Evolutionary conservation across 2,113 vertebrate genomes (phyloP), one percentile per base, ranked within the genome.

Genomic region (Orycteropus afer): DNA sequence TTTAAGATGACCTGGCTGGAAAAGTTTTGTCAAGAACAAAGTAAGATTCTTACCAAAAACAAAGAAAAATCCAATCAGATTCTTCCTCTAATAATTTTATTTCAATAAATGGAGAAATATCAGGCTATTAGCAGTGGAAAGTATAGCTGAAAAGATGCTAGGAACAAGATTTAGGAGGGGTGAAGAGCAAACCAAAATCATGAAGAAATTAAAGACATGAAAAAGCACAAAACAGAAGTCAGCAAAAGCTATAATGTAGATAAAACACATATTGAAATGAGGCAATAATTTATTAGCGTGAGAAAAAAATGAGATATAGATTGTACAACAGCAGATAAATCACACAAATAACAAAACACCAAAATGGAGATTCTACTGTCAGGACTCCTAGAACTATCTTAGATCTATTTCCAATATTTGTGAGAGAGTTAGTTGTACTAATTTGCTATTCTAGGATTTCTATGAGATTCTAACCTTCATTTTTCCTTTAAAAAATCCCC

Each of bases 31-130:
- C 37, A 79, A 14, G 82, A 90, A 95, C 57, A 89, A 85, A 87
- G 25, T 74, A 91, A 89, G 51, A 20, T 27, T 45, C 7, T n/a
- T n/a, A n/a, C n/a, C 37, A 79, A 14, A 78, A 90, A 95, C 57
- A 89, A 85, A 87, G 25, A 81, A 91, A 89, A 42, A 20, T 27
- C 51, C 7, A 67, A 29, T 69, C 34, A 83, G 18, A 86, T 65
- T 91, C 27, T 51, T 92, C 32, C 63, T 89, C 25, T 77, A 90
- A 69, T 77, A n/a, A 73, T 85, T 59, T 74, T 13, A 63, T 83
- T 91, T 90, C 34, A 18, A 29, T 55, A 89, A 89, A 76, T 76
- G 49, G 53, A 93, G 74, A 71, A 79, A 93, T 95, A 81, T 25
- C 22, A 53, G 11, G n/a, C 47, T 90, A 10, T 84, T 37, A 74